These are phyloP conservation scores for Ondatra zibethicus DNA, from an alignment of 2,113 vertebrate species.

Conservation along the genomic window DNA sequence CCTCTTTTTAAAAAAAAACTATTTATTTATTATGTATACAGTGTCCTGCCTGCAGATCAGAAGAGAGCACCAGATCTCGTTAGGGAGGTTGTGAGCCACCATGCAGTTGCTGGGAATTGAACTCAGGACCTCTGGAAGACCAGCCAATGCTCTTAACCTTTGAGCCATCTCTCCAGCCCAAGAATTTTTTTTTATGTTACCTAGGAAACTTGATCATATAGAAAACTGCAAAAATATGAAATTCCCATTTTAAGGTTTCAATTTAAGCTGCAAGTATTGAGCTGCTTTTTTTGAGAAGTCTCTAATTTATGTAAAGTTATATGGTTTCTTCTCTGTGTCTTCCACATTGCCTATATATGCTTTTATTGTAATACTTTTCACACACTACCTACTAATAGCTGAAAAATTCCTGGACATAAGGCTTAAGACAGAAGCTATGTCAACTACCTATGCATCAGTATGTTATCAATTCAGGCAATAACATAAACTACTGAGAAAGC, in stretches of 20 bases:
- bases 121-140: no score
- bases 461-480: constrained; percentile 24
- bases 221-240: constrained; percentile 31
- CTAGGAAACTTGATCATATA: constrained; percentile 5
- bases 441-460: background rate
- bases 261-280: constrained; percentile 12
- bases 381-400: constrained; percentile 3
- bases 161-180: no score
- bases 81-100: no score
- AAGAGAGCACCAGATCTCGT: no score
- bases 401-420: constrained; percentile 6
- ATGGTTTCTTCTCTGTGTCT: constrained; percentile 33
- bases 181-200: constrained; percentile 1
- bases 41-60: no score
- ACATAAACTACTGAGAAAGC: constrained; percentile 41
- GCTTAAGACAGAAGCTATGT: constrained; percentile 39
- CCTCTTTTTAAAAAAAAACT: no score
- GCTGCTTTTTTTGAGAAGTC: constrained; percentile 23
- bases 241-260: constrained; percentile 54
- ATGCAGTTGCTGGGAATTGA: no score
- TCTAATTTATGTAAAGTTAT: background rate
- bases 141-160: no score
- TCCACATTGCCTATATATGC: background rate
- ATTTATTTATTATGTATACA: no score
- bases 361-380: constrained; percentile 33